Conservation (phyloP, 1,140 invertebrate genomes). For the Philopotamus ludificatus region DNA sequence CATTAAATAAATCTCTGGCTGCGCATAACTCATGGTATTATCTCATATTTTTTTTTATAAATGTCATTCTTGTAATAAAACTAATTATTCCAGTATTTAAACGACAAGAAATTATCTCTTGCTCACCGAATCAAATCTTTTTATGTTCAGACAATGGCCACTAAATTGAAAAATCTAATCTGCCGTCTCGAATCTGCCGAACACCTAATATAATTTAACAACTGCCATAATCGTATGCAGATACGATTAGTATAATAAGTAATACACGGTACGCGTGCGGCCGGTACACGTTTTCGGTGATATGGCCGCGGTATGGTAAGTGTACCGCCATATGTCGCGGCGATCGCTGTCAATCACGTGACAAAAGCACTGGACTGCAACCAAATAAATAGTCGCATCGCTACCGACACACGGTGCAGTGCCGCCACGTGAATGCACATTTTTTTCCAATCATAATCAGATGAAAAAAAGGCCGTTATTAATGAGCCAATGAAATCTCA, state of each 20-base stretch:
- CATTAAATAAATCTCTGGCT: too few species aligned
- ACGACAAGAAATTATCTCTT: too few species aligned
- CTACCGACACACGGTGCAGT: background rate
- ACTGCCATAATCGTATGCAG: too few species aligned
- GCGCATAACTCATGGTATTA: too few species aligned
- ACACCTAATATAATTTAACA: too few species aligned
- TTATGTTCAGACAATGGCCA: background rate
- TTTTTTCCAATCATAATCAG: background rate
- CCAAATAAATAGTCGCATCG: constrained; percentile 25
- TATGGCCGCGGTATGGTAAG: constrained; percentile 24
- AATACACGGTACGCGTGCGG: constrained; percentile 5
- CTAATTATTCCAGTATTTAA: too few species aligned
- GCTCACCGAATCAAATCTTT: background rate
- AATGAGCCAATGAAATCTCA: too few species aligned
- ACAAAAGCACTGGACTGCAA: constrained; percentile 34
- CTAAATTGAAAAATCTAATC: too few species aligned
- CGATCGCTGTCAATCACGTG: constrained; percentile 39
- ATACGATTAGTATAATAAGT: too few species aligned
- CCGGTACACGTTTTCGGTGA: constrained; percentile 34
- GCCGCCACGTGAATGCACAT: background rate
- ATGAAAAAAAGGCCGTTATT: too few species aligned
- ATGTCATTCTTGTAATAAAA: too few species aligned
- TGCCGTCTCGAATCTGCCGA: background rate
- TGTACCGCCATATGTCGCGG: constrained; percentile 39
- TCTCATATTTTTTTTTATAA: too few species aligned